Base-by-base conservation (phyloP, 2,113 vertebrate species). In the Caranx melampygus region DNA sequence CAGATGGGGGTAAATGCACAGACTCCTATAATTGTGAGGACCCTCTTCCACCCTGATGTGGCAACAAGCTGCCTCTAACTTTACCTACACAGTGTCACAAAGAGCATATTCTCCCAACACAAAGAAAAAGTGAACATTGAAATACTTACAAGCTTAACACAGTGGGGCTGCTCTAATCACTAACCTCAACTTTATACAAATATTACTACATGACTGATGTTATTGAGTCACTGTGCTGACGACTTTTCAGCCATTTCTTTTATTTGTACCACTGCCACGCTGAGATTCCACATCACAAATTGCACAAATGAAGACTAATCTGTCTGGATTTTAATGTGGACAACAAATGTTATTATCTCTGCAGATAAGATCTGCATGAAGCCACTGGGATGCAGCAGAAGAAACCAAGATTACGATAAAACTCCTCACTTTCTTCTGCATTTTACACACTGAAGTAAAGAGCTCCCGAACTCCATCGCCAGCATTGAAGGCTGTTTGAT, bases 401-500 rank as follows among this genome's bases (percentile, higher is more conserved):
- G 33, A 70, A 12, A 72, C 37, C 20, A 20, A 3, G 63, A 60
- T 20, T 10, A 21, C 10, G 35, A 49, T 31, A 20, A 54, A 78
- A 60, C 7, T 45, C 16, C 16, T 59, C 47, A 12, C 21, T 26
- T 74, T 16, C 3, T 62, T 37, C 59, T 33, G 52, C 26, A 49
- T 4, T 49, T 72, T 37, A 33, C 57, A 35, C 20, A 31, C 12
- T 16, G n/a, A 67, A 26, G 52, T 60, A 54, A 70, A 59, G 18
- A 63, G 15, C 34, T 31, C 31, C 26, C 11, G 10, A 58, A 73
- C 71, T 60, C 45, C 2, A 42, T 75, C 33, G 3, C 7, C n/a
- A 58, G 55, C 16, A 76, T 63, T 54, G 80, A 83, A 49, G 37
- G 59, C 75, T 57, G 20, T 79, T 62, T 72, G 64, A 84, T 84